phyloP scores from a whole-genome alignment of 1,140 invertebrate species.

The Saccostrea cuccullata region DNA sequence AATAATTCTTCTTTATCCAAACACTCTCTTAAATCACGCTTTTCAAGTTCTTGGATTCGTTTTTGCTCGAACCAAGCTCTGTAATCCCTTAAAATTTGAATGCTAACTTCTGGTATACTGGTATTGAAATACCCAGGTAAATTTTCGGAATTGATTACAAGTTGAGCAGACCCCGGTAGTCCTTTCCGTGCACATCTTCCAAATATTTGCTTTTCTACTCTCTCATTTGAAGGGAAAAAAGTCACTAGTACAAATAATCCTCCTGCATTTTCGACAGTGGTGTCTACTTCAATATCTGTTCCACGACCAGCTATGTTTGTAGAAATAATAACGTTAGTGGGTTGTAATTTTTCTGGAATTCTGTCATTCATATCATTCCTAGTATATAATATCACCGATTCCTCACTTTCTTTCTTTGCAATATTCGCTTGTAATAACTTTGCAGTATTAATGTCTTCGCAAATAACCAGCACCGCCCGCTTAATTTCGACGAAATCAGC shows the following conservation, averaged over 20 bases:
- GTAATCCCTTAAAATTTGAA: not conserved
- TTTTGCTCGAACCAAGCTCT: not conserved
- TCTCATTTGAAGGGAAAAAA: conserved; percentile 25
- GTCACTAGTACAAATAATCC: conserved; percentile 41
- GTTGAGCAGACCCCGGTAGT: not conserved
- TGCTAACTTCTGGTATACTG: too few species aligned
- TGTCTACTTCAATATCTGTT: conserved; percentile 39
- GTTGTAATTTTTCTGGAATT: not conserved
- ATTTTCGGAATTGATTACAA: not conserved
- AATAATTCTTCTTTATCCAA: not conserved
- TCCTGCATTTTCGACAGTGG: not conserved
- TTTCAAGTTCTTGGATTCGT: not conserved
- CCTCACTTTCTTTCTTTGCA: not conserved
- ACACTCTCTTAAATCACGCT: not conserved
- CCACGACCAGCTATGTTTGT: conserved; percentile 40
- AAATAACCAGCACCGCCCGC: not conserved
- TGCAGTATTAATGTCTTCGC: not conserved
- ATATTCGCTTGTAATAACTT: not conserved
- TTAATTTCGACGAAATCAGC: not conserved
- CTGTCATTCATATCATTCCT: not conserved
- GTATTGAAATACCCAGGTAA: not conserved
- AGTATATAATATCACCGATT: not conserved
- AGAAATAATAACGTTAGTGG: not conserved
- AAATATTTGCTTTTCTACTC: conserved; percentile 41
- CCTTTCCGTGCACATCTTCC: conserved; percentile 41